Conservation (phyloP, 2,113 vertebrate species). For the Platysteira castanea region DNA sequence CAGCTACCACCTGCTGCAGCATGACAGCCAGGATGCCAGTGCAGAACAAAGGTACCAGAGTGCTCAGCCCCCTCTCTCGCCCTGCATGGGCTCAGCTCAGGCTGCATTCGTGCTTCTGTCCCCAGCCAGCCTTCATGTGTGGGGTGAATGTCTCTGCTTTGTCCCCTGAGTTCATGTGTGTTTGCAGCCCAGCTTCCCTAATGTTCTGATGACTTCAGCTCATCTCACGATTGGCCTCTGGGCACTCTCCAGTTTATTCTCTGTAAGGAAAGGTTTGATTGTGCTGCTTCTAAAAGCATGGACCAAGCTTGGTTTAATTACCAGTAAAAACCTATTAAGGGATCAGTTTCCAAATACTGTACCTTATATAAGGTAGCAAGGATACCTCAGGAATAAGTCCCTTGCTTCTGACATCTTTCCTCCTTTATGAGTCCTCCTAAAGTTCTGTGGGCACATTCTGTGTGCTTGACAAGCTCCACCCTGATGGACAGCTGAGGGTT, state of each 20-base stretch:
- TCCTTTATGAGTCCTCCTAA: neutral
- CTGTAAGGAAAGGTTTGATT: neutral
- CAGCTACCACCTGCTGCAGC: constrained; percentile 87
- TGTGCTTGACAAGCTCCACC: neutral
- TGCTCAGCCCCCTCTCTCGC: neutral
- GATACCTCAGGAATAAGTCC: neutral
- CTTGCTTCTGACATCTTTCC: neutral
- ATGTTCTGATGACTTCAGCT: neutral
- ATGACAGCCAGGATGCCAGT: constrained; percentile 90
- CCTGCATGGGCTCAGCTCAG: neutral
- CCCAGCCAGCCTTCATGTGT: neutral
- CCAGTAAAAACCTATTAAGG: neutral
- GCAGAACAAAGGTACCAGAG: constrained; percentile 88
- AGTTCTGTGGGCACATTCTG: neutral
- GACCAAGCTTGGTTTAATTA: neutral
- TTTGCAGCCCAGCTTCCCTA: neutral
- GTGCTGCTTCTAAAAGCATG: neutral
- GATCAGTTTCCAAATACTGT: neutral
- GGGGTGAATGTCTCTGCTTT: constrained; percentile 1
- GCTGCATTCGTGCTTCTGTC: neutral
- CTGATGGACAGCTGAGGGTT: neutral
- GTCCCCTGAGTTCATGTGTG: neutral
- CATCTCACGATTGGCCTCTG: neutral
- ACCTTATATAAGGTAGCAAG: neutral
- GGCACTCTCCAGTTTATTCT: neutral